phyloP scores from a whole-genome alignment of 2,888 invertebrate species.

The Calameuta idolon region DNA sequence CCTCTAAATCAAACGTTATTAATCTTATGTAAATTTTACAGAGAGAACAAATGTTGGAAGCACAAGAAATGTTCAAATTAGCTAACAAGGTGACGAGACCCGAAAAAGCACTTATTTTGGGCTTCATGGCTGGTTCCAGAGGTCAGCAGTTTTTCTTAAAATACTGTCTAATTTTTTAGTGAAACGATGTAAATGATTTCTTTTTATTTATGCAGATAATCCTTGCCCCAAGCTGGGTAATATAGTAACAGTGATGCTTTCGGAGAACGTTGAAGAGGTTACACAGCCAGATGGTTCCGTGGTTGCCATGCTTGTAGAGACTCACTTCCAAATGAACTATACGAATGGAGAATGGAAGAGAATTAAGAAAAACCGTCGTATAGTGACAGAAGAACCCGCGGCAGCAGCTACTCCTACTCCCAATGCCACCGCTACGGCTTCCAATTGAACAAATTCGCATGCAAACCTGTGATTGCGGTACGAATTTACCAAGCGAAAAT shows the following conservation, averaged over 20 bases:
- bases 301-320: slow-evolving; percentile 85
- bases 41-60: slow-evolving; percentile 96
- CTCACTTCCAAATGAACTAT: slow-evolving; percentile 99
- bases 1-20: slow-evolving; percentile 6
- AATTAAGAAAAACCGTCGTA: slow-evolving; percentile 88
- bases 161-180: slow-evolving; percentile 4
- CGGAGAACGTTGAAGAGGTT: slow-evolving; percentile 91
- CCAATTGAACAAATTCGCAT: slow-evolving; percentile 43
- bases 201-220: slow-evolving; percentile 77
- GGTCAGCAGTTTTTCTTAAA: slow-evolving; percentile 67
- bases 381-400: slow-evolving; percentile 68
- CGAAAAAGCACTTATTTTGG: slow-evolving; percentile 96
- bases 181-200: slow-evolving; percentile 3
- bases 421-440: slow-evolving; percentile 52
- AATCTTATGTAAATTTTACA: slow-evolving; percentile 65
- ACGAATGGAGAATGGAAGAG: slow-evolving; percentile 97
- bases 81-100: slow-evolving; percentile 96
- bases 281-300: slow-evolving; percentile 87
- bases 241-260: slow-evolving; percentile 94
- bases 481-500: neutral
- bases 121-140: slow-evolving; percentile 98
- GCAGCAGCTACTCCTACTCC: slow-evolving; percentile 42
- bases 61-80: slow-evolving; percentile 96
- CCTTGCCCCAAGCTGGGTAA: slow-evolving; percentile 97
- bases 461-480: neutral